Evolutionary conservation across 1,140 invertebrate genomes (phyloP).

Genomic region (Diprion similis): DNA sequence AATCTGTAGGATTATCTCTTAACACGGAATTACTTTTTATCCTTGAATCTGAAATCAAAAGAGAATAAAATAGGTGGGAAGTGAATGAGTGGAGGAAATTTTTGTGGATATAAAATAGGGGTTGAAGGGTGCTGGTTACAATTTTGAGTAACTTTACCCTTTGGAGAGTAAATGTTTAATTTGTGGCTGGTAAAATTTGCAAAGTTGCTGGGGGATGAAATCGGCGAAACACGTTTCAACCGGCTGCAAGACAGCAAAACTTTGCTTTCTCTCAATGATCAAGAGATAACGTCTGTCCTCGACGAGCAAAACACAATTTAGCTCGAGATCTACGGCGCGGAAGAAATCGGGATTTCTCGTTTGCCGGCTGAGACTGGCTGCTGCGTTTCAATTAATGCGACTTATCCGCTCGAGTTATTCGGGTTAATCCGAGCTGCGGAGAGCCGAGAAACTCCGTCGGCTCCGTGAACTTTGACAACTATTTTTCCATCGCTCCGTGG

Average conservation of each 20-base stretch:
- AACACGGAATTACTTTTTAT: too few species aligned
- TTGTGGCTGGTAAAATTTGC: too few species aligned
- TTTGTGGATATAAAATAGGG: too few species aligned
- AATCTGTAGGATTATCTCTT: too few species aligned
- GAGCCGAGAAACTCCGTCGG: not conserved
- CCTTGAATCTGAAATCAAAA: too few species aligned
- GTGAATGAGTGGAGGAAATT: too few species aligned
- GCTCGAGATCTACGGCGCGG: not conserved
- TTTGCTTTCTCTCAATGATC: not conserved
- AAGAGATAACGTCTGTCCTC: not conserved
- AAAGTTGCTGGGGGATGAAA: too few species aligned
- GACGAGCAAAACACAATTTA: not conserved
- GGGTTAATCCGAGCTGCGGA: not conserved
- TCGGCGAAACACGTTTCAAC: too few species aligned
- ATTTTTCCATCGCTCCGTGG: not conserved
- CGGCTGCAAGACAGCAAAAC: not conserved
- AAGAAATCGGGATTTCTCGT: slow-evolving; percentile 7
- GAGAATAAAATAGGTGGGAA: too few species aligned
- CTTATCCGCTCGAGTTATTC: slow-evolving; percentile 8
- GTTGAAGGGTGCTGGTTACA: too few species aligned
- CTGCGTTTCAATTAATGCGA: slow-evolving; percentile 13
- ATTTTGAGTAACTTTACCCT: too few species aligned
- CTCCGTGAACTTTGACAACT: not conserved
- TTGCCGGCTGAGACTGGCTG: not conserved
- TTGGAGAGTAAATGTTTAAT: too few species aligned